Evolutionary conservation across 2,888 invertebrate species (phyloP), one percentile per base, ranked within the genome.

Genomic region (Embidobia sp.): DNA sequence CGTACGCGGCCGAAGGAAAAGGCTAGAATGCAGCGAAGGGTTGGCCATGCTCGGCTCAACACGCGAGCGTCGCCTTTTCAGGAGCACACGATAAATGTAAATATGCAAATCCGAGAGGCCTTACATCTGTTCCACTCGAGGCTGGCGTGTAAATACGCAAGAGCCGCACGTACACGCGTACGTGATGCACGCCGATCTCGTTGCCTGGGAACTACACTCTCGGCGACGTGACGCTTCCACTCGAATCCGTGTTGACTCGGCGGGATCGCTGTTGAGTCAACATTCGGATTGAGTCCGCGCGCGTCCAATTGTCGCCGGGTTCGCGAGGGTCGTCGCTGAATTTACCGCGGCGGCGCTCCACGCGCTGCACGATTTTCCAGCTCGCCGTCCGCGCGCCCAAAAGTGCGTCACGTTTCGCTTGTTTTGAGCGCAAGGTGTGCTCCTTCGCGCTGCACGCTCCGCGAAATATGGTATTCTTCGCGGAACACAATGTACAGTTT

Each of bases 31-130:
- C n/a, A 48, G 42, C 59, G 42, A 64, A 42, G 70, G 69, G 69
- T 46, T 64, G 70, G 29, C 10, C 37, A 16, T 29, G 29, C n/a
- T n/a, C n/a, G 63, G 15, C 53, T 51, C 29, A 46, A 72, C 75
- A 75, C 78, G 72, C 78, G 61, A 78, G 63, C 57, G 63, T 66
- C 72, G 66, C 75, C 78, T 78, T 78, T 78, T 75, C 72, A 70
- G 72, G 69, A 78, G 69, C 49, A 31, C 61, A 61, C 67, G 75
- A 72, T 78, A 75, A 72, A 75, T 75, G 75, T 75, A 72, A 63
- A 75, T 78, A 78, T 78, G 78, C 75, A 78, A 78, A 78, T 75
- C 48, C 63, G 18, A 48, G 46, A 33, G 37, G 63, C 61, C 63
- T 63, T 67, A 78, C 78, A 78, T 78, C 78, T 78, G 78, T 78